Conservation (phyloP, 2,113 vertebrate genomes). For the Pygoscelis antarcticus region DNA sequence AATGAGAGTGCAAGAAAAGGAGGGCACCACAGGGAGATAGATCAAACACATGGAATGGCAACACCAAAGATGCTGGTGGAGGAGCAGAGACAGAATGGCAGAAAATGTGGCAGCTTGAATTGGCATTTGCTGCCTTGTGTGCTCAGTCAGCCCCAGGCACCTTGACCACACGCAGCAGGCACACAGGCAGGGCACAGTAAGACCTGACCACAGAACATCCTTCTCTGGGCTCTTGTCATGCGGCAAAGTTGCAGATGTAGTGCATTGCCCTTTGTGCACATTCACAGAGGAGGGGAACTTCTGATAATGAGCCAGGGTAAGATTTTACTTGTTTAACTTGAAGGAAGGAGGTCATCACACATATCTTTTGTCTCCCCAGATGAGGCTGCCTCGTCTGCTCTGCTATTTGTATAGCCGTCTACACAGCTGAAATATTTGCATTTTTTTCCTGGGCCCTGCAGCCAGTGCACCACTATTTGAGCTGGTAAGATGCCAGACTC, state of each 20-base stretch:
- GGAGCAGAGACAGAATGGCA: neutral
- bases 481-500: slow-evolving; percentile 38
- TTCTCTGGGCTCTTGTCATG: neutral
- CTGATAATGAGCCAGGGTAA: neutral
- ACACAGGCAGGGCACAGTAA: neutral
- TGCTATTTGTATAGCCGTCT: slow-evolving; percentile 36
- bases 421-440: slow-evolving; percentile 32
- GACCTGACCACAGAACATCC: neutral
- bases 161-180: neutral
- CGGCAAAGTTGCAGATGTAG: neutral
- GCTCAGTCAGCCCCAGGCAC: neutral
- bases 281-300: neutral
- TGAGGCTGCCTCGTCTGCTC: slow-evolving; percentile 5
- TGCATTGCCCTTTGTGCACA: neutral
- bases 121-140: neutral
- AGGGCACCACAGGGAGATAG: neutral
- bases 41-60: neutral
- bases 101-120: neutral
- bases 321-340: neutral
- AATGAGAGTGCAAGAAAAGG: neutral
- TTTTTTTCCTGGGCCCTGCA: slow-evolving; percentile 8
- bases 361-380: neutral
- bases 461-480: slow-evolving; percentile 19
- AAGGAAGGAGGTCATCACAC: neutral
- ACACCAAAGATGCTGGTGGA: neutral